Base-by-base conservation (phyloP, 2,113 vertebrate species). In the Azemiops feae region DNA sequence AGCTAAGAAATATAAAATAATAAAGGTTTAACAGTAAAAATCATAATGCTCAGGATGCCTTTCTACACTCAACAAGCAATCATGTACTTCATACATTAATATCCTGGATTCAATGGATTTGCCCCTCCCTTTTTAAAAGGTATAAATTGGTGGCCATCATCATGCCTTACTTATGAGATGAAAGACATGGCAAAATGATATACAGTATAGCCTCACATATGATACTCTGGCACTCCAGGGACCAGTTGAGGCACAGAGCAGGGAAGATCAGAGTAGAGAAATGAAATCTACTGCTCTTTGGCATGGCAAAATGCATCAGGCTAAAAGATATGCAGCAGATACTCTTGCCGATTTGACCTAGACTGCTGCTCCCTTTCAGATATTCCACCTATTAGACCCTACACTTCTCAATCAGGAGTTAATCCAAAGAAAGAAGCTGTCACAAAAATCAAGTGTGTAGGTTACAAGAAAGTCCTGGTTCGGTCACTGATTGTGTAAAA, bases 251-350 rank as follows among this genome's bases (percentile, higher is more conserved):
- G 30, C 85, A 45, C 25, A 47, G 39, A 43, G 54, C n/a, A 30
- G 27, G 52, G 27, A 43, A 57, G 27, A 92, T 85, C 39, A 55
- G 14, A 57, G 11, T 12, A 12, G 60, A 89, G 50, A 64, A 92
- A 55, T 10, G 22, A 53, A 89, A 55, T 22, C 16, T 55, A 27
- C 60, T 47, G 60, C 18, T 57, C 10, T 81, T 50, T 92, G 27
- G 88, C 55, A 54, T 47, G 5, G 50, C 50, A 89, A 74, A 81
- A 54, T 81, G 25, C 64, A 50, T 47, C 27, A 34, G 60, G 55
- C 43, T 85, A 43, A 94, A 94, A 93, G 93, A 89, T 60, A 25
- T 52, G 92, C 92, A 94, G 88, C 18, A 60, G 87, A 89, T 50
- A 52, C 74, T 58, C 54, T 87, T 54, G 23, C 6, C n/a, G 0